A percentile compares a stretch with the other conserved stretches of the same genome.
These are phyloP conservation scores for Ptychochromis oligacanthus DNA, from an alignment of 2,113 vertebrate genomes.

Conservation along the genomic window DNA sequence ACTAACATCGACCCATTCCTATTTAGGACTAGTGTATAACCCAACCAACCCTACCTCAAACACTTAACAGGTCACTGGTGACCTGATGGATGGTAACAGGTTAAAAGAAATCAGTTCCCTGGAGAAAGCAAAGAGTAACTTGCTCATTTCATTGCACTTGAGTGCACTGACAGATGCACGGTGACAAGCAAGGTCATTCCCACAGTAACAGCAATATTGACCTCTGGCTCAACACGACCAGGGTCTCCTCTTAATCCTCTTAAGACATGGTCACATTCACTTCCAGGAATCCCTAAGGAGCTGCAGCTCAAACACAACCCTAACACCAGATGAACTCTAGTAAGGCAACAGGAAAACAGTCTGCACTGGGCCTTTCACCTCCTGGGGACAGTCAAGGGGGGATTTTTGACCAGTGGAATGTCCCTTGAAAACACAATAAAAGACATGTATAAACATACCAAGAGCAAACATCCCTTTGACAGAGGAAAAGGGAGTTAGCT, in stretches of 20 bases:
- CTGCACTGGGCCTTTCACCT: constrained; percentile 40
- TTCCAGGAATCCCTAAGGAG: constrained; percentile 57
- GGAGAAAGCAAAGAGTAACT: background rate
- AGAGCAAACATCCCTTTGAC: constrained; percentile 33
- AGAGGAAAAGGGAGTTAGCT: background rate
- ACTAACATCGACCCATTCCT: background rate
- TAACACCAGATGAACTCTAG: constrained; percentile 6
- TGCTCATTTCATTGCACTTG: background rate
- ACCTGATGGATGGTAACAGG: too few species aligned
- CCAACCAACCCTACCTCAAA: background rate
- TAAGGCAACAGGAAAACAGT: constrained; percentile 31
- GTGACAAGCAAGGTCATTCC: constrained; percentile 47
- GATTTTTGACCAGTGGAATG: constrained; percentile 47
- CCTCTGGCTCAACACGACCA: constrained; percentile 30
- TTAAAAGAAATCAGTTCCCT: background rate
- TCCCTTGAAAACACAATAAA: constrained; percentile 45
- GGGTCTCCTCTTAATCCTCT: constrained; percentile 55
- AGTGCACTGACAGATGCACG: background rate
- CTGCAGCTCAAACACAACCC: constrained; percentile 21
- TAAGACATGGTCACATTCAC: constrained; percentile 45
- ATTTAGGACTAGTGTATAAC: background rate
- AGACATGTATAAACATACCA: constrained; percentile 41
- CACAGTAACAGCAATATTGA: constrained; percentile 39
- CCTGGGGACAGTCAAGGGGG: constrained; percentile 32
- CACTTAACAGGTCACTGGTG: background rate